Base-by-base conservation (phyloP, 2,113 vertebrate species). In the Ursus arctos region DNA sequence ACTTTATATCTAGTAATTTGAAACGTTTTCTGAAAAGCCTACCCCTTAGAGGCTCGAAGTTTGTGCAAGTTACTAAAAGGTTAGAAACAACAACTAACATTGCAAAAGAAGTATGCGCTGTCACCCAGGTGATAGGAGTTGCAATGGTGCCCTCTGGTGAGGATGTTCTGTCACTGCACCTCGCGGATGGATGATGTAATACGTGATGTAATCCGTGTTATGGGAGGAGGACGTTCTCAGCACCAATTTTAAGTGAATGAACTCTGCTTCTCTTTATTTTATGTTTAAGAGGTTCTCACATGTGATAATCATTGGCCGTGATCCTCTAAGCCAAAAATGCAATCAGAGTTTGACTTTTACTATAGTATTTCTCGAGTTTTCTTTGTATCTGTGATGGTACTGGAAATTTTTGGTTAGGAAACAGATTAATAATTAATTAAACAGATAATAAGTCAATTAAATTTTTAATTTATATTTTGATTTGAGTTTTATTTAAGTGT, bases 131-230 rank as follows among this genome's bases (percentile, higher is more conserved):
- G 24, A 9, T 67, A 22, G 31, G 10, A 53, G 28, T 55, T 80
- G 22, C 72, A 72, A 87, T 12, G 14, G 47, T 53, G 83, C 92
- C 92, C 94, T 61, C 98, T 96, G 31, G 72, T 0, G 81, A 76
- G 33, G 0, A 43, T 36, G 1, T 16, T n/a, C 22, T 72, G 59
- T 31, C 28, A 79, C 4, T 13, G 18, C 86, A 33, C 31, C 26
- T 83, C 57, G 24, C 71, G 57, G 53, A 4, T 1, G 1, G 40
- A 86, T 4, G 18, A 19, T n/a, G 22, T 10, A 1, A 2, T 1
- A 0, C 28, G 11, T 28, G 24, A 33, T 33, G 14, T 67, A 67
- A 33, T 67, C 13, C 31, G 13, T 33, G n/a, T 43, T 53, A 10
- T 0, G 13, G 7, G 13, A n/a, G 53, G 24, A 22, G 31, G 26